Base-by-base conservation (phyloP, 1,140 invertebrate species). In the Saccostrea glomerata region DNA sequence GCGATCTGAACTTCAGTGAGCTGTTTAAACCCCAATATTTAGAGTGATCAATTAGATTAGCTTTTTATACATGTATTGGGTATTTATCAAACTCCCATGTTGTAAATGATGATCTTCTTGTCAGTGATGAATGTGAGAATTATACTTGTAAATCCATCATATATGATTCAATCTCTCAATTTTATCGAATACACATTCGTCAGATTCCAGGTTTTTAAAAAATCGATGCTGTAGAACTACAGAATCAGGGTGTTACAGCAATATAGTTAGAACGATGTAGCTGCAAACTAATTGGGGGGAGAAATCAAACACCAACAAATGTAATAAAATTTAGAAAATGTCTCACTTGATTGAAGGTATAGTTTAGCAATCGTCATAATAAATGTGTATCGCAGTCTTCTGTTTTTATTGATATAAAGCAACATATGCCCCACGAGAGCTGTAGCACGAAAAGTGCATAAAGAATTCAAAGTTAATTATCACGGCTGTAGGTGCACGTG, bases 101-200 rank as follows among this genome's bases (percentile, higher is more conserved):
- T 77, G 70, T 77, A 77, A 77, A 77, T 77, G 70, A 77, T 77
- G 70, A 36, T 36, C 9, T 77, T 13, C 25, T 15, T 77, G 70
- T 77, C 70, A 77, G 70, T 77, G 70, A 77, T 77, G 15, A 77
- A 77, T 77, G 70, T 17, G 30, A 77, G 70, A 77, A 25, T 77
- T 77, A 77, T 30, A 77, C 70, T 77, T 77, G 70, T 77, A 77
- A 77, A 77, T 77, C 70, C 25, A 77, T 77, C 70, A 77, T 30
- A 7, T 77, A 25, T 77, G 70, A 77, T 77, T 36, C 70, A 77
- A 77, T 77, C 70, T 77, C 70, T 9, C 30, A 77, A 77, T 77
- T 77, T 77, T 77, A 77, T 77, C 25, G 23, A 77, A 77, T 77
- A 77, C 15, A 77, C 70, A 30, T 77, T 77, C 25, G 70, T 77